These are phyloP conservation scores for Cylloceria caligata DNA, from an alignment of 2,888 invertebrate genomes.

Conservation along the genomic window DNA sequence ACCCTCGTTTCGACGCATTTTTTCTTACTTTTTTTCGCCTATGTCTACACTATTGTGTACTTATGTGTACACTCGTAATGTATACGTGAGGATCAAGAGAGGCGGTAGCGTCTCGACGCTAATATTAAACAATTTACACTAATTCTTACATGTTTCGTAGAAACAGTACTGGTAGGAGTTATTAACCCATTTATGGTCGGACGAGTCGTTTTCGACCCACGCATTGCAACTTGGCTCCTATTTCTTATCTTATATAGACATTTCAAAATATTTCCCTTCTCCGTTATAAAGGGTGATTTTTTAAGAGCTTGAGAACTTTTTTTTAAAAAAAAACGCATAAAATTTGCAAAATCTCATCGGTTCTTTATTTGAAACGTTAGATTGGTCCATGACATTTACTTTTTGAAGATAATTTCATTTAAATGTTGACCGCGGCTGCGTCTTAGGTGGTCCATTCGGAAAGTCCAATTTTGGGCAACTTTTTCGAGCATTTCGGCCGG, in stretches of 20 bases:
- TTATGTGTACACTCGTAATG: background rate
- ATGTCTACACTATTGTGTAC: background rate
- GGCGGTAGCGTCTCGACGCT: too few species aligned
- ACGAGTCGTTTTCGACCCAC: slow-evolving; percentile 16
- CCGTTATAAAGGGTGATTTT: background rate
- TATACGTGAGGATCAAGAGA: background rate
- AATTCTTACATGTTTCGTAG: background rate
- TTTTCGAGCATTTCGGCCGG: too few species aligned
- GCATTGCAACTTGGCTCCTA: background rate
- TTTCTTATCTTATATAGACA: background rate
- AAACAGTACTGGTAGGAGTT: background rate
- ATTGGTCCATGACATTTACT: too few species aligned
- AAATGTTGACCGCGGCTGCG: too few species aligned
- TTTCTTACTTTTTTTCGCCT: background rate
- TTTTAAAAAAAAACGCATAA: too few species aligned
- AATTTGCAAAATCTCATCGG: too few species aligned
- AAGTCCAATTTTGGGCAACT: too few species aligned
- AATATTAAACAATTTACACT: background rate
- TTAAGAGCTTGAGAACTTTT: background rate
- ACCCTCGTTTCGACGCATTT: background rate
- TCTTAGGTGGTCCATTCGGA: too few species aligned
- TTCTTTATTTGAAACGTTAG: too few species aligned
- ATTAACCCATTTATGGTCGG: slow-evolving; percentile 13
- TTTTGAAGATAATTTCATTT: too few species aligned
- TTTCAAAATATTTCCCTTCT: background rate